A percentile compares a stretch with the other conserved stretches of the same genome.
These are phyloP conservation scores for Chiroxiphia lanceolata DNA, from an alignment of 2,797 vertebrate species.

Conservation along the genomic window DNA sequence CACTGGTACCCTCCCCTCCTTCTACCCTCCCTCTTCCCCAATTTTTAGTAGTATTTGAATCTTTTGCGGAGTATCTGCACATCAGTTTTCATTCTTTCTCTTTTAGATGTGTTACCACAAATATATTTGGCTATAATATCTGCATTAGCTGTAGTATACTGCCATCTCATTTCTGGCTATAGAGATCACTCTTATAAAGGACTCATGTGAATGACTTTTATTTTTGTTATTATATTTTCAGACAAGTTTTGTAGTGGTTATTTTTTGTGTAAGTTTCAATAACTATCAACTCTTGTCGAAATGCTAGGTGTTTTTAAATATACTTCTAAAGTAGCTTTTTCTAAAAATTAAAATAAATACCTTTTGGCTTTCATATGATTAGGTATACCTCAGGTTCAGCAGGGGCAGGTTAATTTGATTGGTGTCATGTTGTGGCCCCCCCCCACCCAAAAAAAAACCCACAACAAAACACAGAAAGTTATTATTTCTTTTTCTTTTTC, in stretches of 20 bases:
- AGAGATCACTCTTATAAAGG: not conserved
- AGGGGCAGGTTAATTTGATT: not conserved
- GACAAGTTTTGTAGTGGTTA: not conserved
- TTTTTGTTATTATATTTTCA: not conserved
- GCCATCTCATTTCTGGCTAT: not conserved
- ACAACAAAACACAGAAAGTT: not conserved
- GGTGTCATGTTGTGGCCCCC: rapidly evolving
- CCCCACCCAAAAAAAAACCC: rapidly evolving
- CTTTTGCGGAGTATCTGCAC: conserved; percentile 9
- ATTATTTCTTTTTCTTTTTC: not conserved
- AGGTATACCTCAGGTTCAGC: not conserved
- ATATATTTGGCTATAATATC: not conserved
- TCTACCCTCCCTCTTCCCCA: not conserved
- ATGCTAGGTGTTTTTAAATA: not conserved
- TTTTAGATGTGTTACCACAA: conserved; percentile 1
- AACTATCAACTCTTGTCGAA: not conserved
- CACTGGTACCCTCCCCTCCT: not conserved
- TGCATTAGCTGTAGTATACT: not conserved
- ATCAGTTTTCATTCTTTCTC: conserved; percentile 1
- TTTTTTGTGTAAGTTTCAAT: not conserved
- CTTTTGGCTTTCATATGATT: not conserved
- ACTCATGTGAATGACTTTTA: not conserved
- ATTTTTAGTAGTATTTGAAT: conserved; percentile 21
- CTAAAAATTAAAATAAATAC: not conserved
- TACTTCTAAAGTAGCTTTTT: not conserved